These are phyloP conservation scores for Spisula subtruncata DNA, from an alignment of 2,888 invertebrate species.

Conservation along the genomic window DNA sequence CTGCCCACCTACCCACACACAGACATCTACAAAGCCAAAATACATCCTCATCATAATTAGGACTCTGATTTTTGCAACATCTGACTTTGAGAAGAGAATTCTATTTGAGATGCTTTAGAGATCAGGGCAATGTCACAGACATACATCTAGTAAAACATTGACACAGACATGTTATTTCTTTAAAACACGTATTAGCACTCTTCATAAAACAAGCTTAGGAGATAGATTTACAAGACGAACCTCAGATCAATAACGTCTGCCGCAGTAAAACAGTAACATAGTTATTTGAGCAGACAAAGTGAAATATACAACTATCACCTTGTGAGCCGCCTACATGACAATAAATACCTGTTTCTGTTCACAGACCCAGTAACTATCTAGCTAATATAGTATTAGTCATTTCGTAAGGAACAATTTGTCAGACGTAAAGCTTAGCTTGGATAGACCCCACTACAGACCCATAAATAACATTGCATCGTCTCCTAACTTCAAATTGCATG, in stretches of 20 bases:
- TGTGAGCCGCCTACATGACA: neutral
- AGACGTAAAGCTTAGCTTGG: neutral
- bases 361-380: neutral
- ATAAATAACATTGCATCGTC: neutral
- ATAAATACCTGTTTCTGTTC: slow-evolving; percentile 10
- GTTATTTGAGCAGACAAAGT: neutral
- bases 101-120: too few species aligned
- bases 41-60: too few species aligned
- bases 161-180: neutral
- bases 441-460: neutral
- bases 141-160: neutral
- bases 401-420: slow-evolving; percentile 20
- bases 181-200: neutral
- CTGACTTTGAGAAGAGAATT: too few species aligned
- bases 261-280: neutral
- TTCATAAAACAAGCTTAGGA: neutral
- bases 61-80: too few species aligned
- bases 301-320: neutral
- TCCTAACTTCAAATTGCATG: neutral
- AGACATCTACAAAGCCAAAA: too few species aligned
- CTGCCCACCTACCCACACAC: too few species aligned
- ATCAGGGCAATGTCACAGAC: neutral
- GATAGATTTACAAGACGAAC: neutral
- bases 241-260: neutral
- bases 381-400: neutral